Evolutionary conservation across 2,888 invertebrate genomes (phyloP), one percentile per base, ranked within the genome.

Genomic region (Dicycla oo): DNA sequence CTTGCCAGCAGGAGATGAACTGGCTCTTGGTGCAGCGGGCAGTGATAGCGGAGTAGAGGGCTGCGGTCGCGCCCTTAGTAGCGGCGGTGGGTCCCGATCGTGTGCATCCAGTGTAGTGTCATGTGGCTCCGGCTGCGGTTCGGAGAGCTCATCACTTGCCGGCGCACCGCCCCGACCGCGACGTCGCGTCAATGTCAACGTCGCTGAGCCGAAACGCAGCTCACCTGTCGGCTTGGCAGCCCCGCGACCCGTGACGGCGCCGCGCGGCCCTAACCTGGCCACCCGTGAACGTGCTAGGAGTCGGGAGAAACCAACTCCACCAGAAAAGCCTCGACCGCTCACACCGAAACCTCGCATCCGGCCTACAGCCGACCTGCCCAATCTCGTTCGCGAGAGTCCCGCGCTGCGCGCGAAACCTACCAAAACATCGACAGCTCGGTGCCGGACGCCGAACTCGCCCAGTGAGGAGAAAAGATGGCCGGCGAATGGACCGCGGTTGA

Each of bases 11-110:
- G 95, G 91, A 2, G 95, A 96, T 70, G 95, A 95, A 76, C 83
- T 95, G 23, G 93, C 81, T 13, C 88, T 95, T 51, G 94, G 94
- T 38, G 94, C 96, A 77, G 97, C 98, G 77, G 98, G 98, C 73
- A 98, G 98, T 90, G 98, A 98, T 89, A 98, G 98, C 87, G 98
- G 98, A 8, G 97, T 98, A 23, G 98, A 98, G 88, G 97, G 98
- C 62, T 96, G 96, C 63, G 97, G 97, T 0, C 97, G 97, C 30
- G 97, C 97, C 70, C 96, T 97, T 54, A 97, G 97, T 87, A 97
- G 97, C 85, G 96, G 96, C 7, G 96, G 97, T 15, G 97, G 97
- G 63, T 97, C 97, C 60, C 96, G 97, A 5, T 98, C 98, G 26
- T 98, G 98, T 88, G 98, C 98, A 82, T 98, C 98, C 54, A 98